phyloP scores from a whole-genome alignment of 2,888 invertebrate species.

The Caenorhabditis japonica region DNA sequence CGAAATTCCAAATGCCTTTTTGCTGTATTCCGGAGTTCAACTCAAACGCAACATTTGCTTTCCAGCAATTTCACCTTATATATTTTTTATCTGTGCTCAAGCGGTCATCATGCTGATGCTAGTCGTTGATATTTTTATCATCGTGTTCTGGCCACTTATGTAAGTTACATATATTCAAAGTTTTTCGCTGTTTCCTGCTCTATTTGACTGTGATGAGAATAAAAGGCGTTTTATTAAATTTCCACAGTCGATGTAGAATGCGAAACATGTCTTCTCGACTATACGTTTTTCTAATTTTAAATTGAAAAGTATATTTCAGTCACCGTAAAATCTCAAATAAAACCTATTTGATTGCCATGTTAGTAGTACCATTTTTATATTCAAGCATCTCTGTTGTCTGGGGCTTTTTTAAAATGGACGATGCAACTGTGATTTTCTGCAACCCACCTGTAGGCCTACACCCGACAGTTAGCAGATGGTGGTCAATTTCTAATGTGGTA shows the following conservation, averaged over 20 bases:
- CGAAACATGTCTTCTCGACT: too few relatives aligned
- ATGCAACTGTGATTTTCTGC: slow-evolving; percentile 31
- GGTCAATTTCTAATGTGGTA: slow-evolving; percentile 33
- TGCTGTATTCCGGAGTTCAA: slow-evolving; percentile 32
- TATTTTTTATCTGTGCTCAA: slow-evolving; percentile 43
- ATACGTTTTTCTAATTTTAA: too few relatives aligned
- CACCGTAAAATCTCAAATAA: slow-evolving; percentile 13
- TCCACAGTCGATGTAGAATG: too few relatives aligned
- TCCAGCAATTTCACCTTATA: slow-evolving; percentile 27
- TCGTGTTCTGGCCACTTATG: slow-evolving; percentile 33
- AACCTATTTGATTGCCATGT: slow-evolving; percentile 14
- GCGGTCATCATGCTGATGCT: slow-evolving; percentile 40
- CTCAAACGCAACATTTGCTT: slow-evolving; percentile 34
- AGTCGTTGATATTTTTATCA: slow-evolving; percentile 30
- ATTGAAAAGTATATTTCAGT: slow-evolving; percentile 3
- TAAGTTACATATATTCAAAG: too few relatives aligned
- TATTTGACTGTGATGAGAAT: too few relatives aligned
- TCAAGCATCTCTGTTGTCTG: slow-evolving; percentile 13
- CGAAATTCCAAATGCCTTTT: slow-evolving; percentile 26
- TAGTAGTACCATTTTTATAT: slow-evolving; percentile 16
- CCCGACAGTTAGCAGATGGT: slow-evolving; percentile 30
- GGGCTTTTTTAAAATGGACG: slow-evolving; percentile 37
- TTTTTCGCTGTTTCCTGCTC: too few relatives aligned
- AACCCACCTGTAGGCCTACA: slow-evolving; percentile 46
- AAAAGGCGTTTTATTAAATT: too few relatives aligned